These are phyloP conservation scores for Paracyclopina nana DNA, from an alignment of 1,140 invertebrate species.

Conservation along the genomic window DNA sequence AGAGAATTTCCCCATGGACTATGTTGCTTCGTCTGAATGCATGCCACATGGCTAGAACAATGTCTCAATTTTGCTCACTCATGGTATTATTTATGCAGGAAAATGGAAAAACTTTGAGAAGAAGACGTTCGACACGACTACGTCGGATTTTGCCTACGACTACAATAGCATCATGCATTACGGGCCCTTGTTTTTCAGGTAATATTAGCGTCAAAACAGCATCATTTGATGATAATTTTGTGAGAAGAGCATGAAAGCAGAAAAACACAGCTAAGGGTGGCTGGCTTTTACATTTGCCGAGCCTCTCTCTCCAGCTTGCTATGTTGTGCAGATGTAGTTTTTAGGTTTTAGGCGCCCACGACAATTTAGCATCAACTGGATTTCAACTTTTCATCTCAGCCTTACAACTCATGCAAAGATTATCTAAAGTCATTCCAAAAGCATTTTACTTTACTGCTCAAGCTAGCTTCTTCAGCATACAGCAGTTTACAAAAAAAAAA, in stretches of 20 bases:
- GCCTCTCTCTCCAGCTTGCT: not conserved
- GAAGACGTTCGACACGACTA: conserved; percentile 37
- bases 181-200: conserved; percentile 36
- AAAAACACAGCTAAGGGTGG: not conserved
- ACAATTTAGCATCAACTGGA: too few relatives aligned
- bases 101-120: conserved; percentile 39
- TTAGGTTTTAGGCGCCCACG: not conserved
- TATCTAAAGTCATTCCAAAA: too few relatives aligned
- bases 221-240: too few relatives aligned
- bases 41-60: too few relatives aligned
- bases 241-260: not conserved
- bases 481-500: too few relatives aligned
- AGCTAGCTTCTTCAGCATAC: too few relatives aligned
- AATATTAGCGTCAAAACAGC: conserved; percentile 14
- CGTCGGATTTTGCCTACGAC: conserved; percentile 43
- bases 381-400: too few relatives aligned
- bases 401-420: too few relatives aligned
- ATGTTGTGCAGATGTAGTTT: not conserved
- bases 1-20: too few relatives aligned
- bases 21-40: too few relatives aligned
- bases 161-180: conserved; percentile 54
- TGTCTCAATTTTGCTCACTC: not conserved
- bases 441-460: too few relatives aligned
- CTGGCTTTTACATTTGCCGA: not conserved
- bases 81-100: conserved; percentile 26